Evolutionary conservation across 2,113 vertebrate genomes (phyloP), one percentile per base, ranked within the genome.

Genomic region (Chaenocephalus aceratus): DNA sequence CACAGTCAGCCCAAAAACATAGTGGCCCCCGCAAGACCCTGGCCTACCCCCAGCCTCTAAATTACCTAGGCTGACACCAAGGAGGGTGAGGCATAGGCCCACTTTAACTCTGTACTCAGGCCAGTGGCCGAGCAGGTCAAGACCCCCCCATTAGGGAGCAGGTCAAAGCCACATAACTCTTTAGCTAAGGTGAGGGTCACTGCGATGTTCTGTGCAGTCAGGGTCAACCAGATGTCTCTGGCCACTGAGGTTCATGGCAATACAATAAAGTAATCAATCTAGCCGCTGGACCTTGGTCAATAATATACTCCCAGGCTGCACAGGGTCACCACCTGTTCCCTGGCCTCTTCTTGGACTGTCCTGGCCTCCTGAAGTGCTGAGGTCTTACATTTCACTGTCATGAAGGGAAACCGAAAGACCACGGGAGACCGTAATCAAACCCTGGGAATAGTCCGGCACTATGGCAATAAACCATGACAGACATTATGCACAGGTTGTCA

Each of bases 111-210:
- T 85, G 75, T 73, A 75, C 87, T 86, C 84, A 84, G 74, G 66
- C 86, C 80, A 72, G 67, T 86, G 89, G 85, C 79, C 80, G 82
- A 85, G 82, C 34, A 51, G 93, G 94, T 94, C 94, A 94, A 81
- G 89, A 91, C 89, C 90, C 87, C 67, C 77, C 89, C 90, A 92
- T 93, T 91, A 93, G 83, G 80, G 89, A 88, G 87, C 92, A 87
- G 94, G 94, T 94, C 94, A 95, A 94, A 94, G 94, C 92, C 92
- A 94, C 94, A 94, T 95, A 94, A 94, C 89, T 95, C 94, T 95
- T 95, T 91, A 89, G 85, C 79, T 92, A 92, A 95, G 94, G 95
- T 95, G 90, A 95, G 93, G 94, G 94, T 95, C 94, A 93, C 79
- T 85, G 90, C 48, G 80, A 87, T 75, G 84, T 83, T 84, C 83